phyloP scores from a whole-genome alignment of 1,140 invertebrate genomes.

The Akabosia matsudoensis region DNA sequence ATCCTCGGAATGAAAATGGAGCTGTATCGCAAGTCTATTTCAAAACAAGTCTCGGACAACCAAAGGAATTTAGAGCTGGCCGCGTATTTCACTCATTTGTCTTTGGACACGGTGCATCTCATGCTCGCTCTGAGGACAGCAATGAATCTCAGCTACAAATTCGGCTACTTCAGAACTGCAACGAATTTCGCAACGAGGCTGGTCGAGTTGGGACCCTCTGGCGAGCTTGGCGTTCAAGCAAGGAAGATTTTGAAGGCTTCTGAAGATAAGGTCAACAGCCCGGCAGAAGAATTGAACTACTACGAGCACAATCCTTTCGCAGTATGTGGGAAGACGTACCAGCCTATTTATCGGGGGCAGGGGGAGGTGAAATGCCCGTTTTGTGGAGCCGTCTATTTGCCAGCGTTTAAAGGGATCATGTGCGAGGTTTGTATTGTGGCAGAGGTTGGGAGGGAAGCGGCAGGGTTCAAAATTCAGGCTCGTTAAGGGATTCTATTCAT shows the following conservation, averaged over 20 bases:
- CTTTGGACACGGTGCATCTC: constrained; percentile 86
- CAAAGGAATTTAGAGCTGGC: constrained; percentile 93
- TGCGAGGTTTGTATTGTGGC: constrained; percentile 86
- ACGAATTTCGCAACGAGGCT: constrained; percentile 88
- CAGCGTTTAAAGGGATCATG: constrained; percentile 78
- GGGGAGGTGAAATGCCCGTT: constrained; percentile 91
- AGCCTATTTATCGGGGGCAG: constrained; percentile 93
- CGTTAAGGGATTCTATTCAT: no score
- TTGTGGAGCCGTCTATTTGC: constrained; percentile 83
- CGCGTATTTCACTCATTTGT: constrained; percentile 97
- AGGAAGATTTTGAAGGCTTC: constrained; percentile 89
- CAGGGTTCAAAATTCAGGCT: constrained; percentile 78
- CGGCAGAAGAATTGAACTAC: constrained; percentile 84
- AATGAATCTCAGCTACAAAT: constrained; percentile 95
- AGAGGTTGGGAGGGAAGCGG: constrained; percentile 83
- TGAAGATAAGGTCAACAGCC: constrained; percentile 82
- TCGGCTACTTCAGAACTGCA: constrained; percentile 95
- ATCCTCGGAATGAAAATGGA: constrained; percentile 91
- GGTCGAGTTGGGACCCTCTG: constrained; percentile 87
- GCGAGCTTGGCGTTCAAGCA: constrained; percentile 90
- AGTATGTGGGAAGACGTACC: constrained; percentile 85
- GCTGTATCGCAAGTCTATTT: constrained; percentile 80
- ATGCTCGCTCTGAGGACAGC: constrained; percentile 93
- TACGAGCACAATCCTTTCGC: constrained; percentile 98
- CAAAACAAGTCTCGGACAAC: constrained; percentile 84